Conservation (phyloP, 2,113 vertebrate genomes). For the Reinhardtius hippoglossoides region DNA sequence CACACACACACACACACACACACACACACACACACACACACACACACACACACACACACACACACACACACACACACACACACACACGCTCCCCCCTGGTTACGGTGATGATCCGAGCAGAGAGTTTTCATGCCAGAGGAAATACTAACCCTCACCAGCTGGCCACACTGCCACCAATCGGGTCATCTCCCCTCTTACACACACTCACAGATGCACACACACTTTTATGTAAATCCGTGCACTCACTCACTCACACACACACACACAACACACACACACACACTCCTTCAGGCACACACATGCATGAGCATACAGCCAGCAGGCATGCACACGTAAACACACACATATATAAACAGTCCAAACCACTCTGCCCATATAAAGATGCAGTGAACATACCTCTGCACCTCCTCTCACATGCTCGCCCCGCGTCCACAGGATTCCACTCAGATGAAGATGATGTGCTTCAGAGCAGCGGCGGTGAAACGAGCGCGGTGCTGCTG, state of each 20-base stretch:
- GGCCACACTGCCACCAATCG: constrained; percentile 56
- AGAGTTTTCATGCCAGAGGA: constrained; percentile 68
- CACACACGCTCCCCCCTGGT: constrained; percentile 5
- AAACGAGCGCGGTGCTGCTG: neutral
- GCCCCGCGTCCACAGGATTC: neutral
- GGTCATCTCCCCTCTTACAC: constrained; percentile 42
- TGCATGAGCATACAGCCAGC: constrained; percentile 16
- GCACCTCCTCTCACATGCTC: neutral
- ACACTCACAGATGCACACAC: constrained; percentile 12
- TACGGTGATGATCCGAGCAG: constrained; percentile 62
- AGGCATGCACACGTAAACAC: too few species aligned
- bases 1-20: neutral
- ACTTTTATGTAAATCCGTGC: neutral
- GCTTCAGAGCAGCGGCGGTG: constrained; percentile 21
- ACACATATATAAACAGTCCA: neutral
- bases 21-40: constrained; percentile 15
- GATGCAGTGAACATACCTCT: neutral
- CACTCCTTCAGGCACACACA: constrained; percentile 29
- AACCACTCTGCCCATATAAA: neutral
- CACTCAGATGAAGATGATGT: constrained; percentile 15
- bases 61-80: constrained; percentile 18
- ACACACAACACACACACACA: constrained; percentile 12
- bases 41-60: neutral
- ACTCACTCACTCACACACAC: constrained; percentile 29
- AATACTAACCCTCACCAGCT: constrained; percentile 74